phyloP scores from a whole-genome alignment of 2,797 vertebrate species.

The Lepilemur ruficaudatus region DNA sequence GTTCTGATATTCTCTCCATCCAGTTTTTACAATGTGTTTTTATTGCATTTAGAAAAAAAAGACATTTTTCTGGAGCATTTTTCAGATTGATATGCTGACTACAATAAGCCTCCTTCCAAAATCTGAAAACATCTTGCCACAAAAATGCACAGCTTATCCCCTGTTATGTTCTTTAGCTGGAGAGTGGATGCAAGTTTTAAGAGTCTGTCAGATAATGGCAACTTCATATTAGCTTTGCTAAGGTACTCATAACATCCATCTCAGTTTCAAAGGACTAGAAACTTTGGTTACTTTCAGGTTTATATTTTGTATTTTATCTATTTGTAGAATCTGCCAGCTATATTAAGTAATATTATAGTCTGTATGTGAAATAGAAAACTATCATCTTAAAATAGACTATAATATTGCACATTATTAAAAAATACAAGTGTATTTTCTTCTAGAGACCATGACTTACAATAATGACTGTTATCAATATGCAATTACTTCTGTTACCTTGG shows the following conservation, averaged over 20 bases:
- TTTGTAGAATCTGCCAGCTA: slow-evolving; percentile 69
- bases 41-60: background rate
- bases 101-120: slow-evolving; percentile 59
- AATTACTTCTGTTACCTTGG: slow-evolving; percentile 85
- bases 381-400: slow-evolving; percentile 83
- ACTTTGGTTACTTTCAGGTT: slow-evolving; percentile 77
- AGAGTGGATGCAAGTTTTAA: slow-evolving; percentile 55
- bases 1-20: background rate
- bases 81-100: slow-evolving; percentile 74
- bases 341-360: slow-evolving; percentile 79
- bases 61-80: slow-evolving; percentile 50
- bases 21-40: slow-evolving; percentile 23
- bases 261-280: slow-evolving; percentile 76
- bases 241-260: slow-evolving; percentile 72
- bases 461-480: slow-evolving; percentile 86
- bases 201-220: slow-evolving; percentile 71
- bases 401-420: slow-evolving; percentile 84
- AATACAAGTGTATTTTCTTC: slow-evolving; percentile 83
- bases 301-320: slow-evolving; percentile 81
- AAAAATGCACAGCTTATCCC: slow-evolving; percentile 48
- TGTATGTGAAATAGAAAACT: slow-evolving; percentile 82
- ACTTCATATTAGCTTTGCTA: slow-evolving; percentile 74
- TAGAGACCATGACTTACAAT: slow-evolving; percentile 80
- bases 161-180: slow-evolving; percentile 63
- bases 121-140: slow-evolving; percentile 65